These are phyloP conservation scores for Plectus sambesii DNA, from an alignment of 1,140 invertebrate species.

Conservation along the genomic window DNA sequence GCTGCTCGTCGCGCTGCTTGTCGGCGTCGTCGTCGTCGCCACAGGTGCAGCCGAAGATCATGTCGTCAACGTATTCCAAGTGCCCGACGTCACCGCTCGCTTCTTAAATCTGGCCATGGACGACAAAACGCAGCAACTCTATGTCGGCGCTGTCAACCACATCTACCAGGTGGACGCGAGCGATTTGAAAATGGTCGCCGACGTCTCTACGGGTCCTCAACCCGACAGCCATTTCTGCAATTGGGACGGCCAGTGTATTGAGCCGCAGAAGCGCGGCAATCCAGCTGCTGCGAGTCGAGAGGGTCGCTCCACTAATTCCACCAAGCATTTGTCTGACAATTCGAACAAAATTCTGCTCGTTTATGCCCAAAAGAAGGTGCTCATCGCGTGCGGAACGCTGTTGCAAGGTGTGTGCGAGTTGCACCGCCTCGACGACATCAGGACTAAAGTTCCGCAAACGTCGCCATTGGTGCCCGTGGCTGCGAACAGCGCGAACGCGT, in stretches of 20 bases:
- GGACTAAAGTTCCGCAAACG: slow-evolving; percentile 53
- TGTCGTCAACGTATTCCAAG: too few species aligned
- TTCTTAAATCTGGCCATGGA: slow-evolving; percentile 74
- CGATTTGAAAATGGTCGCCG: slow-evolving; percentile 64
- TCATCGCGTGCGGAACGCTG: slow-evolving; percentile 84
- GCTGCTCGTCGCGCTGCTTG: too few species aligned
- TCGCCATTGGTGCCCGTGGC: slow-evolving; percentile 76
- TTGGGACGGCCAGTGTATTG: background rate
- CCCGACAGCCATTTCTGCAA: slow-evolving; percentile 16
- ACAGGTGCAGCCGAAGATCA: too few species aligned
- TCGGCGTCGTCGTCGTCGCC: too few species aligned
- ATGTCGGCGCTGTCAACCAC: slow-evolving; percentile 81
- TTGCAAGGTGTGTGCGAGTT: slow-evolving; percentile 78
- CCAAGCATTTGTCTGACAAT: slow-evolving; percentile 60
- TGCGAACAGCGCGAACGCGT: slow-evolving; percentile 81
- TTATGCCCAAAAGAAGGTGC: slow-evolving; percentile 72
- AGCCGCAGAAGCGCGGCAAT: slow-evolving; percentile 28
- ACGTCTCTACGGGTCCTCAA: slow-evolving; percentile 68
- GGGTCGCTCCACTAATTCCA: slow-evolving; percentile 10
- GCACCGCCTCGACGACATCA: slow-evolving; percentile 58
- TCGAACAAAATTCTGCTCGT: slow-evolving; percentile 90
- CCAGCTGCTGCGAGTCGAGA: slow-evolving; percentile 30
- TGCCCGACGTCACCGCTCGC: slow-evolving; percentile 44
- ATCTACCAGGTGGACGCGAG: slow-evolving; percentile 74
- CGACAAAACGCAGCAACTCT: slow-evolving; percentile 76